phyloP scores from a whole-genome alignment of 2,797 vertebrate species.

The Amniataba percoides region DNA sequence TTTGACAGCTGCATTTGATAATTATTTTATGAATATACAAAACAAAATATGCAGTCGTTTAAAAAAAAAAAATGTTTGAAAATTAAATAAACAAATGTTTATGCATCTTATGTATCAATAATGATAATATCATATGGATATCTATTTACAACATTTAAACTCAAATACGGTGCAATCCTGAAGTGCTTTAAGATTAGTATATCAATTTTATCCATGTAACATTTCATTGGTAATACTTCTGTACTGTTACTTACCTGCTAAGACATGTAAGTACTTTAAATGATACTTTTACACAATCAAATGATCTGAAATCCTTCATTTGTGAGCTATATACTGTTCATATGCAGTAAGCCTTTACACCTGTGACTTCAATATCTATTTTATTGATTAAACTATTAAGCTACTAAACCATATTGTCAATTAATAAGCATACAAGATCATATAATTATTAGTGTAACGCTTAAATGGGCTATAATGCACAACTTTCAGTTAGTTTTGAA shows the following conservation, averaged over 20 bases:
- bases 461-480: neutral
- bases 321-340: too few species aligned
- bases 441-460: too few species aligned
- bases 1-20: neutral
- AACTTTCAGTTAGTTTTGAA: neutral
- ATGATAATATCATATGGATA: too few species aligned
- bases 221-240: neutral
- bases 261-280: too few species aligned
- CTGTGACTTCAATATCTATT: too few species aligned
- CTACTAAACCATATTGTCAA: neutral
- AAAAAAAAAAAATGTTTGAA: neutral
- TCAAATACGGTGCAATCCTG: neutral
- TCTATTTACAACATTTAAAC: neutral
- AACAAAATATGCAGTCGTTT: neutral
- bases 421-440: too few species aligned
- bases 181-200: neutral
- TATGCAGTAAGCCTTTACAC: too few species aligned
- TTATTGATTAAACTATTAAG: neutral
- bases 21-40: neutral
- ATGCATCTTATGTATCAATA: too few species aligned
- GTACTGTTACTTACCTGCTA: too few species aligned
- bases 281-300: too few species aligned
- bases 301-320: too few species aligned
- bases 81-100: neutral
- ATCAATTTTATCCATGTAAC: neutral